Conservation (phyloP, 2,113 vertebrate species). For the Callithrix jacchus region DNA sequence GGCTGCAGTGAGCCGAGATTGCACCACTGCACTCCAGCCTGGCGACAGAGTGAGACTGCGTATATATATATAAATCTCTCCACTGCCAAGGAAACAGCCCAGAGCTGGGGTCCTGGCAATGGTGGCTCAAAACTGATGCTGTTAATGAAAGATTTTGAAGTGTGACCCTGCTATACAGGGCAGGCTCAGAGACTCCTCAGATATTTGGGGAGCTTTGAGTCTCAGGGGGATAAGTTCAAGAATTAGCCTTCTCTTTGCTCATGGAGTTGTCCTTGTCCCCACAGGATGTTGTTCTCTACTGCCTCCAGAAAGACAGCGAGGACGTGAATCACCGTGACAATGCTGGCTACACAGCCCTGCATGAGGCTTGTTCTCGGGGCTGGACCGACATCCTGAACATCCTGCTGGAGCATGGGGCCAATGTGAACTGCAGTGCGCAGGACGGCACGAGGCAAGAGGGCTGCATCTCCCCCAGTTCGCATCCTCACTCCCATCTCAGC, state of each 20-base stretch:
- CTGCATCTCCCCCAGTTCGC: not conserved
- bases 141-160: not conserved
- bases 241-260: slow-evolving; percentile 37
- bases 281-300: slow-evolving; percentile 97
- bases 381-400: slow-evolving; percentile 96
- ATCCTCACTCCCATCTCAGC: not conserved
- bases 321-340: slow-evolving; percentile 98
- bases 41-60: too few species aligned
- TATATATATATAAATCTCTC: not conserved
- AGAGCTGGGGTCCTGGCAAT: not conserved
- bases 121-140: not conserved
- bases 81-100: not conserved
- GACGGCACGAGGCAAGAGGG: slow-evolving; percentile 94
- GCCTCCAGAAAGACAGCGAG: slow-evolving; percentile 95
- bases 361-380: slow-evolving; percentile 95
- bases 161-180: not conserved
- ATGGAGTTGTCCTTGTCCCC: not conserved
- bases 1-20: too few species aligned
- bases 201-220: not conserved
- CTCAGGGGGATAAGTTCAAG: not conserved
- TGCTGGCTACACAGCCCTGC: slow-evolving; percentile 96
- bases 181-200: not conserved
- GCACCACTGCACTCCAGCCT: too few species aligned
- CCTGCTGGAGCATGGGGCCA: slow-evolving; percentile 95
- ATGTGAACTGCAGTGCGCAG: slow-evolving; percentile 98